Base-by-base conservation (phyloP, 2,888 invertebrate species). In the Chouioia cunea region DNA sequence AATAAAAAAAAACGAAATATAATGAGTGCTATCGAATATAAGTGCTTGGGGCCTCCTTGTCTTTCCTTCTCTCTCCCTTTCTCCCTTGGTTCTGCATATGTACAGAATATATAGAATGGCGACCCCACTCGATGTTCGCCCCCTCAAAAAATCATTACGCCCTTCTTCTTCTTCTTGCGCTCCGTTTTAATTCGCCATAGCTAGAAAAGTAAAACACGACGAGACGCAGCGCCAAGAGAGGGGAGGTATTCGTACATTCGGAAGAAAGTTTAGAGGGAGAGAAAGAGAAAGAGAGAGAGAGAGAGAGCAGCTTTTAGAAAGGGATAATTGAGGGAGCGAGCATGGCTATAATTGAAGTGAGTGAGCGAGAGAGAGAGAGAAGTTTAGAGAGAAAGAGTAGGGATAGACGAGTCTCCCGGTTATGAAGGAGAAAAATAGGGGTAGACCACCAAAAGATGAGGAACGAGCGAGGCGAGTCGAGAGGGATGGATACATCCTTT, bases 81-180 rank as follows among this genome's bases (percentile, higher is more conserved):
- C 43, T n/a, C 43, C 0, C 6, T 52, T 2, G n/a, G n/a, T n/a
- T n/a, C 44, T 58, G 53, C 70, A 60, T 46, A 27, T 50, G 47
- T 50, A 54, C 23, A 36, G 63, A 50, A 16, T 22, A 23, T 56
- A 27, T 36, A 36, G 43, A 60, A 65, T 36, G 68, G 52, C 20
- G 89, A 89, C 89, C 89, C 90, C 89, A 90, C 90, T 90, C 90
- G 91, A 91, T 91, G 50, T 50, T 91, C 91, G 90, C 64, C 91
- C 91, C 91, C 92, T 85, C 92, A 92, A 92, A 92, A 92, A 92
- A 92, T 92, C 92, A 92, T 92, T 92, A 92, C 92, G 91, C 91
- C 88, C 88, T 89, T 89, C 88, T 36, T 36, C 36, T 36, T 36
- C 36, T 2, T 36, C 36, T 3, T 36, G 90, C 90, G 87, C 89